Evolutionary conservation across 2,888 invertebrate species (phyloP).

Genomic region (Metopia argyrocephala): DNA sequence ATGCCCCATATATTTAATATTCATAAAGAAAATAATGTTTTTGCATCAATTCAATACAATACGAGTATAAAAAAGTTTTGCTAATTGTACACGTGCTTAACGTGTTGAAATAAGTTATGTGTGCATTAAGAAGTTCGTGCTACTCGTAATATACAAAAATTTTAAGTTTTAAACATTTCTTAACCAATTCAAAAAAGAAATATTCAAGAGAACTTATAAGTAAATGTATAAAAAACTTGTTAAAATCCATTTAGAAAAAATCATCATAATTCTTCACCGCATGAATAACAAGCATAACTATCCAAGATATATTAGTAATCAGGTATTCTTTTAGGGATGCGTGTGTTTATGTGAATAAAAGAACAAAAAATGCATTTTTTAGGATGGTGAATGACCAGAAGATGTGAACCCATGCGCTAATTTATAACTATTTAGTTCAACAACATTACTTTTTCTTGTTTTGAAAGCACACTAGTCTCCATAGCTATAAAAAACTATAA

Average conservation of each 20-base stretch:
- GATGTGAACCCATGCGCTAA: slow-evolving; percentile 61
- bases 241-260: neutral
- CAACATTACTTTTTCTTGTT: slow-evolving; percentile 42
- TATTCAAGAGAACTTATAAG: too few species aligned
- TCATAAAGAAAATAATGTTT: too few species aligned
- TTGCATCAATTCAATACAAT: too few species aligned
- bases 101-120: too few species aligned
- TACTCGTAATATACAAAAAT: too few species aligned
- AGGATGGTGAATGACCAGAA: slow-evolving; percentile 59
- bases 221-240: too few species aligned
- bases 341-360: neutral
- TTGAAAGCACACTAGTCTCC: slow-evolving; percentile 27
- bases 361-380: neutral
- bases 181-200: too few species aligned
- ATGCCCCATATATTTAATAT: too few species aligned
- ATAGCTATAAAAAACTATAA: neutral
- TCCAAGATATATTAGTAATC: neutral
- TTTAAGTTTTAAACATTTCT: too few species aligned
- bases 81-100: too few species aligned
- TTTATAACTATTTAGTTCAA: slow-evolving; percentile 61
- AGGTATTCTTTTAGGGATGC: neutral
- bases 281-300: slow-evolving; percentile 19
- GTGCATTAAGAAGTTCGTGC: too few species aligned
- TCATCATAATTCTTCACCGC: neutral
- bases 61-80: too few species aligned